Conservation (phyloP, 1,140 invertebrate genomes). For the Bilobella aurantiaca region DNA sequence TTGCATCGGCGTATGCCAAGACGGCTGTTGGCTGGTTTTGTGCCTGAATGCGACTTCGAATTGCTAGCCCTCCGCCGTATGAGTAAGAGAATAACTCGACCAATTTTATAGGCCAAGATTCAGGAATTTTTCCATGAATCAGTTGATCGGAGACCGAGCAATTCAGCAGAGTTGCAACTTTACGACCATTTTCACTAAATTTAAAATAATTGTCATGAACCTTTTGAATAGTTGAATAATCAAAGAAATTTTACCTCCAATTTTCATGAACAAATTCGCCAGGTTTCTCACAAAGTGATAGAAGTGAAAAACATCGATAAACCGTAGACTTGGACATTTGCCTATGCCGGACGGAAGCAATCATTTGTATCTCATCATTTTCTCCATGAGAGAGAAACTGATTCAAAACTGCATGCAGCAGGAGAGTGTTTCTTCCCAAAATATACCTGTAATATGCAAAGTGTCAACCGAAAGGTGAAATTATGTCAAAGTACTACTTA, state of each 20-base stretch:
- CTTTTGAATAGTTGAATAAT: not conserved
- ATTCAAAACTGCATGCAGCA: slow-evolving; percentile 22
- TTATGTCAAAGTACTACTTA: not conserved
- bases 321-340: slow-evolving; percentile 5
- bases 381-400: slow-evolving; percentile 13
- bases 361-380: slow-evolving; percentile 23
- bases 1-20: slow-evolving; percentile 27
- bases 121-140: slow-evolving; percentile 21
- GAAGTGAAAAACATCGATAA: slow-evolving; percentile 17
- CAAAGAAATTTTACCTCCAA: not conserved
- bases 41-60: slow-evolving; percentile 13
- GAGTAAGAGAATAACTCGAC: slow-evolving; percentile 29
- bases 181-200: slow-evolving; percentile 26
- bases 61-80: slow-evolving; percentile 15
- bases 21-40: slow-evolving; percentile 9
- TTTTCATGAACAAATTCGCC: slow-evolving; percentile 19
- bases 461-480: too few species aligned
- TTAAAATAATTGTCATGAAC: not conserved
- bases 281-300: slow-evolving; percentile 14
- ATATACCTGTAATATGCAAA: slow-evolving; percentile 27
- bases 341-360: slow-evolving; percentile 9
- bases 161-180: slow-evolving; percentile 28
- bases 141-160: slow-evolving; percentile 18
- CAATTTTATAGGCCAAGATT: slow-evolving; percentile 26
- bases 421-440: slow-evolving; percentile 20